Evolutionary conservation across 2,888 invertebrate species (phyloP).

Genomic region (Drosophila gaucha): DNA sequence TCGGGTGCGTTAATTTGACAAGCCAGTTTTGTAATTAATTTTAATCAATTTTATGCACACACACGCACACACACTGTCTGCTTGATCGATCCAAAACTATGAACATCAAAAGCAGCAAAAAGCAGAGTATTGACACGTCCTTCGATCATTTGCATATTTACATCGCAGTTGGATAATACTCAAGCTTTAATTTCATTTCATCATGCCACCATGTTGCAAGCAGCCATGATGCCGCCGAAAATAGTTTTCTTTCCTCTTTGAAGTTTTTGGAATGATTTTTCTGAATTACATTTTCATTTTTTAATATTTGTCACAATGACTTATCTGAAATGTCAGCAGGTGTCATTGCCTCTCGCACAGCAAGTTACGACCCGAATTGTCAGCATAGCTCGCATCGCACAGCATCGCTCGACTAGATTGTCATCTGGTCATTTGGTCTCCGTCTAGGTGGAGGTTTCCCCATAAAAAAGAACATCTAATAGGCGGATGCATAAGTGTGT

Average conservation of each 20-base stretch:
- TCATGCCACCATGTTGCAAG: conserved; percentile 33
- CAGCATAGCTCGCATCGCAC: conserved; percentile 14
- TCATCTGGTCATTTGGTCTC: conserved; percentile 18
- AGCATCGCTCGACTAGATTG: conserved; percentile 5
- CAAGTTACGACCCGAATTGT: conserved; percentile 74
- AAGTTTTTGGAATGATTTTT: conserved; percentile 28
- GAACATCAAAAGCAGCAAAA: too few species aligned
- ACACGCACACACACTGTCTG: not conserved
- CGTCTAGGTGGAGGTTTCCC: conserved; percentile 50
- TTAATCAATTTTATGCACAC: conserved; percentile 53
- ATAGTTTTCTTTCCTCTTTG: conserved; percentile 41
- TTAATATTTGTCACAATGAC: conserved; percentile 66
- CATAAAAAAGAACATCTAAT: conserved; percentile 66
- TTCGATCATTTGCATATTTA: conserved; percentile 43
- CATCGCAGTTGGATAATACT: conserved; percentile 38
- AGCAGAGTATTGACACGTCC: conserved; percentile 39
- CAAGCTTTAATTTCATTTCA: conserved; percentile 8
- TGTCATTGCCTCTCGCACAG: conserved; percentile 72
- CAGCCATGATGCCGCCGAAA: conserved; percentile 32
- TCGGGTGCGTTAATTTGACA: conserved; percentile 59
- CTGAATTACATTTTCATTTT: conserved; percentile 14
- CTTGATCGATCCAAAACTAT: conserved; percentile 20
- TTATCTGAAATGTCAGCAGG: conserved; percentile 72
- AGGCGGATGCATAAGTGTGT: conserved; percentile 39
- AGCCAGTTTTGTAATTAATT: conserved; percentile 69